Evolutionary conservation across 2,888 invertebrate genomes (phyloP), one percentile per base, ranked within the genome.

Genomic region (Caenorhabditis japonica): DNA sequence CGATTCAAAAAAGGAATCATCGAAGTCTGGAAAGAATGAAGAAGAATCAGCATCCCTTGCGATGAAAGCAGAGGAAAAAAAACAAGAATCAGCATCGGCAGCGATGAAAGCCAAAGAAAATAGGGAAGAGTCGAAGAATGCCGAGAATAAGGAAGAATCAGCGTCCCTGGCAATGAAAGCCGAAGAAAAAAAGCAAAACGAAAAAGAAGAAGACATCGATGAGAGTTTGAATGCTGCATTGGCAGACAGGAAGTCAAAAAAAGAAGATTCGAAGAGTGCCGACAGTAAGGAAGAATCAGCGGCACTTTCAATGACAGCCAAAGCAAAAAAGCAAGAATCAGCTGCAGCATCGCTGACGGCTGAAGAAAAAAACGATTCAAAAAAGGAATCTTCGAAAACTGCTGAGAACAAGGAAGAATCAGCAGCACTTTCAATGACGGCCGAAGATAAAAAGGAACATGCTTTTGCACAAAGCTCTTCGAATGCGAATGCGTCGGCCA

Each of bases 161-260:
- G n/a, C n/a, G n/a, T n/a, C n/a, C n/a, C n/a, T n/a, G n/a, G n/a
- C n/a, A n/a, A n/a, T n/a, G n/a, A n/a, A n/a, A n/a, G n/a, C n/a
- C n/a, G n/a, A n/a, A 53, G 55, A 47, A 10, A 15, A 25, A n/a
- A 30, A 55, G 39, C 47, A 52, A 38, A 12, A 21, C 1, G 43
- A 21, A 33, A 21, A 17, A 19, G 41, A 39, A 21, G 49, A 52
- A 2, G 64, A 68, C 17, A 68, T 68, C 21, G 52, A 58, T 44
- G 58, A 58, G 13, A 52, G 52, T 44, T 30, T 58, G 58, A 68
- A 68, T 39, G 66, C 66, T 5, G 66, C 66, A 4, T 5, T 44
- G 3, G 41, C 56, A 0, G 66, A 68, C 12, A 19, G 58, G 23
- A 58, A 27, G 15, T 13, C 30, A 3, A 55, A 44, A 15, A 53